Conservation (phyloP, 2,888 invertebrate genomes). For the Trisateles emortualis region DNA sequence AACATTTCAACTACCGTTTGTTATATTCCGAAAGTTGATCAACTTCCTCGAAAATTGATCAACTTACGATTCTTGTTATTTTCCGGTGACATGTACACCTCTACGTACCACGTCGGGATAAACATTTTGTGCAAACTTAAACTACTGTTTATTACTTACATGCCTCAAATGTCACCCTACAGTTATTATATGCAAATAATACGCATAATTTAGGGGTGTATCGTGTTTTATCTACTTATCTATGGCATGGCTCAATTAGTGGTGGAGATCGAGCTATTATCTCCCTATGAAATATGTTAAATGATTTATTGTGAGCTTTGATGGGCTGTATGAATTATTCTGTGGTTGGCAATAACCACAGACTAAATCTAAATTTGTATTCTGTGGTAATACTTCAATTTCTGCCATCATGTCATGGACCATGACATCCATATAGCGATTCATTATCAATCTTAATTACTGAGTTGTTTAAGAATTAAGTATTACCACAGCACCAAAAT, state of each 20-base stretch:
- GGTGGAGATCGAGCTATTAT: constrained; percentile 59
- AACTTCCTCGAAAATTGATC: too few relatives aligned
- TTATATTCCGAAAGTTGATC: too few relatives aligned
- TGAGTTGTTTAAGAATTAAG: too few relatives aligned
- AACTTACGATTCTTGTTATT: too few relatives aligned
- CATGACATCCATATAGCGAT: too few relatives aligned
- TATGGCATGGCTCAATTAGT: constrained; percentile 85
- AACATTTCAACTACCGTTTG: too few relatives aligned
- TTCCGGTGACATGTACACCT: too few relatives aligned
- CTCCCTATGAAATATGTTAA: constrained; percentile 78
- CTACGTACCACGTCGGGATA: too few relatives aligned
- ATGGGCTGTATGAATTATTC: constrained; percentile 11
- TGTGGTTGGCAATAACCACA: background rate
- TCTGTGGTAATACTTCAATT: too few relatives aligned
- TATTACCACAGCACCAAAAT: too few relatives aligned
- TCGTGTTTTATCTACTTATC: constrained; percentile 86
- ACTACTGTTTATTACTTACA: constrained; percentile 16
- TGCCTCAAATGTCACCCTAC: constrained; percentile 69
- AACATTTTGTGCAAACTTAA: constrained; percentile 5
- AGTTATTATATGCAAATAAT: constrained; percentile 86
- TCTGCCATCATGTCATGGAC: too few relatives aligned
- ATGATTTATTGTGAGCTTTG: constrained; percentile 71
- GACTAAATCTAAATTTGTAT: background rate
- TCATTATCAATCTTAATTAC: too few relatives aligned
- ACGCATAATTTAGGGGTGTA: constrained; percentile 82